Base-by-base conservation (phyloP, 2,888 invertebrate genomes). In the Lasioglossum calceatum region DNA sequence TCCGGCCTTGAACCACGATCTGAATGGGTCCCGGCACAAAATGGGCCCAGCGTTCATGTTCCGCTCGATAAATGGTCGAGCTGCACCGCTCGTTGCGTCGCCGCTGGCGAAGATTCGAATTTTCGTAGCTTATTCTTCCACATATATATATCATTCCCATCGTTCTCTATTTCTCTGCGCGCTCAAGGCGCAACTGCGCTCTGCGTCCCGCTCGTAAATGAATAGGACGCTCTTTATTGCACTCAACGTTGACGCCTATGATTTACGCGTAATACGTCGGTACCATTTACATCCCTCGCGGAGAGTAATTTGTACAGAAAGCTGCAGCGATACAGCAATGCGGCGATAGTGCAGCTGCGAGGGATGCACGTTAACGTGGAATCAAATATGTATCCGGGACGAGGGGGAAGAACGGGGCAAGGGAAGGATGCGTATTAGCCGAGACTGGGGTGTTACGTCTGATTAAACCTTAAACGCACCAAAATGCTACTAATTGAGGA, bases 241-340 rank as follows among this genome's bases (percentile, higher is more conserved):
- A 19, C 71, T 71, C 42, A 75, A 4, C 73, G 78, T 44, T 75
- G 81, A 83, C 70, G 81, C 71, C 74, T 79, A 92, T 93, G 93
- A 94, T 93, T 93, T 93, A 93, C 88, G 91, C 85, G 88, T 87
- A 87, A 92, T 92, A 89, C 91, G 89, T 87, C 88, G 84, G 81
- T 91, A 91, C 92, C 93, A 92, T 93, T 93, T 93, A 92, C 92
- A 92, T 91, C 61, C 82, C 87, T 76, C 47, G 67, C 42, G 8
- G 77, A 73, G 79, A 71, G 86, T 77, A 87, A 87, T 86, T 86
- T 87, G 82, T 47, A 82, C 74, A 54, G 82, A 82, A 77, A 86
- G 87, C 87, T 76, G 81, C 81, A 86, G 79, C 75, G 72, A 85
- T 85, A 72, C 61, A 42, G 81, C 81, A 81, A 76, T 85, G 78